A percentile compares a stretch with the other conserved stretches of the same genome.
Conservation (phyloP, 1,140 invertebrate species). For the Pogonomyrmex barbatus region DNA sequence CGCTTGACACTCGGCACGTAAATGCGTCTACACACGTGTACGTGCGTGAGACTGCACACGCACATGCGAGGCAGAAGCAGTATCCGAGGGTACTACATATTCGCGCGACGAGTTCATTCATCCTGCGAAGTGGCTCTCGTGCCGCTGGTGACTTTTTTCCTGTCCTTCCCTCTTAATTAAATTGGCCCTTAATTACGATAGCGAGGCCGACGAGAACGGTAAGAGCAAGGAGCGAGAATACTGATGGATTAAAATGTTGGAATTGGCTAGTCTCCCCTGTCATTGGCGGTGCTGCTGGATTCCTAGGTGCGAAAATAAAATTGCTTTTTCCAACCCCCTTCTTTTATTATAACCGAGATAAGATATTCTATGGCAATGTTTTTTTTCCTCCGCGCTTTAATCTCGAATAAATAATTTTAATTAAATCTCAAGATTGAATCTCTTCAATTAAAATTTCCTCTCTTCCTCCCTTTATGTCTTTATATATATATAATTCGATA, state of each 20-base stretch:
- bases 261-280: not conserved
- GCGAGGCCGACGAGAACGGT: not conserved
- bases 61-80: not conserved
- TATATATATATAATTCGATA: not conserved
- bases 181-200: conserved; percentile 56
- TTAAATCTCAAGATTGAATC: not conserved
- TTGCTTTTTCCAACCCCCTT: not conserved
- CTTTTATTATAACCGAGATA: not conserved
- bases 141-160: conserved; percentile 44
- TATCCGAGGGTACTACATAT: conserved; percentile 55
- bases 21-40: not conserved
- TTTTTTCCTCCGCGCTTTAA: not conserved
- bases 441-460: not conserved
- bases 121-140: conserved; percentile 42
- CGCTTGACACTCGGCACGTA: conserved; percentile 23
- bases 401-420: conserved; percentile 1
- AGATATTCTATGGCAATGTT: not conserved
- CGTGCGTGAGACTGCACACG: not conserved
- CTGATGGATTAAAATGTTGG: conserved; percentile 28
- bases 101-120: conserved; percentile 61
- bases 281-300: not conserved
- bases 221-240: not conserved
- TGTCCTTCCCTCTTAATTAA: conserved; percentile 54
- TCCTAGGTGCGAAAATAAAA: conserved; percentile 14
- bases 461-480: not conserved